Conservation (phyloP, 2,113 vertebrate genomes). For the Steatornis caripensis region DNA sequence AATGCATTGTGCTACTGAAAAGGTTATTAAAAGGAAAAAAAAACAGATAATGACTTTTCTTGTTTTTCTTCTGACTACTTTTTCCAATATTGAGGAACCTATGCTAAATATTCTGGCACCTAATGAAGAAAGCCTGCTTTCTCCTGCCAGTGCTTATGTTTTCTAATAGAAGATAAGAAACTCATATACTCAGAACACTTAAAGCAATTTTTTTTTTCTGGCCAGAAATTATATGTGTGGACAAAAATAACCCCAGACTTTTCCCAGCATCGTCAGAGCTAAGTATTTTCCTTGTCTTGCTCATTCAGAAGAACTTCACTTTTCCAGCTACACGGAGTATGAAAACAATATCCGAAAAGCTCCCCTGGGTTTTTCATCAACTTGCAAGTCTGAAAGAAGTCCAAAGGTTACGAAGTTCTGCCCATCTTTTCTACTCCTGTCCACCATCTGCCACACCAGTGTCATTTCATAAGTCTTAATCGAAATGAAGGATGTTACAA, state of each 20-base stretch:
- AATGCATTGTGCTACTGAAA: constrained; percentile 82
- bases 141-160: background rate
- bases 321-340: constrained; percentile 3
- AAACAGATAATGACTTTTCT: constrained; percentile 52
- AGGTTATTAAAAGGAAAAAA: constrained; percentile 69
- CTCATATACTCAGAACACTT: background rate
- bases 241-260: constrained; percentile 45
- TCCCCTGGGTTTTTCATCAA: background rate
- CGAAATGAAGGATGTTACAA: background rate
- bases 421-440: background rate
- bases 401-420: background rate
- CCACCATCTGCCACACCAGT: background rate
- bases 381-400: background rate
- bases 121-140: constrained; percentile 22
- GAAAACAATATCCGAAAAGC: constrained; percentile 15
- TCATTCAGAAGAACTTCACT: constrained; percentile 51
- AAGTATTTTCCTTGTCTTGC: constrained; percentile 33
- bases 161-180: constrained; percentile 31
- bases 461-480: background rate
- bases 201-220: background rate
- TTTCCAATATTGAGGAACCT: constrained; percentile 54
- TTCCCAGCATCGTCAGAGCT: constrained; percentile 37
- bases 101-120: constrained; percentile 52
- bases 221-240: background rate
- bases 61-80: constrained; percentile 51